Percentiles rank a stretch among this genome's conserved stretches.
Conservation (phyloP, 2,888 invertebrate species). For the Lycocerus yunnanus region DNA sequence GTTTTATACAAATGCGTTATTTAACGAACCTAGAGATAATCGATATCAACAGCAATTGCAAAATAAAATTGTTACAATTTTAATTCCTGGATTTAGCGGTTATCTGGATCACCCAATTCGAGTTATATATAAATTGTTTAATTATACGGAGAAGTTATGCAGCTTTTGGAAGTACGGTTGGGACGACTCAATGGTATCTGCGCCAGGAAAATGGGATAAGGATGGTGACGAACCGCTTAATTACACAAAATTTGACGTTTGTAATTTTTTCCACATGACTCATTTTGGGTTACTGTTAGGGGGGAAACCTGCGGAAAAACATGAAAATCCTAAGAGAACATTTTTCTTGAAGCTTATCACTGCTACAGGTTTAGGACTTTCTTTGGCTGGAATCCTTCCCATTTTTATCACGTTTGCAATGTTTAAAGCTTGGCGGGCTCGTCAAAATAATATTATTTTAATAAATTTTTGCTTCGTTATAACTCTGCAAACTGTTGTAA, state of each 20-base stretch:
- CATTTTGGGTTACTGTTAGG: not conserved
- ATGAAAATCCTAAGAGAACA: not conserved
- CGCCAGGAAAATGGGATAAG: not conserved
- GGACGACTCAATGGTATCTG: not conserved
- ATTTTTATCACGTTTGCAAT: conserved; percentile 58
- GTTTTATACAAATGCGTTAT: not conserved
- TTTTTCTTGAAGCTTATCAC: conserved; percentile 42
- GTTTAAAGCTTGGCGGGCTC: conserved; percentile 63
- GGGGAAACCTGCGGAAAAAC: too few relatives aligned
- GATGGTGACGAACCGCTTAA: not conserved
- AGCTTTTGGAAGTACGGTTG: not conserved
- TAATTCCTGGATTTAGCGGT: not conserved
- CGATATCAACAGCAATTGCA: not conserved
- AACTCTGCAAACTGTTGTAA: conserved; percentile 53
- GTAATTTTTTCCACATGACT: not conserved
- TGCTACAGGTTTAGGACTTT: conserved; percentile 57
- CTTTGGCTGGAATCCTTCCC: conserved; percentile 56
- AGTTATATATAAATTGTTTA: not conserved
- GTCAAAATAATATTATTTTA: conserved; percentile 62
- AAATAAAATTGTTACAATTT: not conserved
- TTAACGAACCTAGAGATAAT: not conserved
- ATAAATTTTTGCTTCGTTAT: conserved; percentile 59
- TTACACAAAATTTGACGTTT: conserved; percentile 24
- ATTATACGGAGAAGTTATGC: not conserved
- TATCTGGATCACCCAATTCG: not conserved